Conservation (phyloP, 2,113 vertebrate genomes). For the Romanogobio albipinnatus region DNA sequence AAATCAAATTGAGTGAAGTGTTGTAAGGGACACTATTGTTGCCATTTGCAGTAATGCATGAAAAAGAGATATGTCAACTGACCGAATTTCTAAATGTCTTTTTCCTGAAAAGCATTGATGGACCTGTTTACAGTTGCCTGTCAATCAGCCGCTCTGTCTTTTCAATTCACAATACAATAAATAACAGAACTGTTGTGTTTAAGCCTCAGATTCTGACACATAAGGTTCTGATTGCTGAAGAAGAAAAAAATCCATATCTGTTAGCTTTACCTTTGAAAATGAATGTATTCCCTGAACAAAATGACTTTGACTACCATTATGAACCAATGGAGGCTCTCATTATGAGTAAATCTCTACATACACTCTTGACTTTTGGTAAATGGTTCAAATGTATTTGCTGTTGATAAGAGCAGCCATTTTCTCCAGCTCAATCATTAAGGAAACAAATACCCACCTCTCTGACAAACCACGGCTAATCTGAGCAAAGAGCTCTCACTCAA, state of each 20-base stretch:
- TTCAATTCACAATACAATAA: neutral
- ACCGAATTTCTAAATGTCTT: neutral
- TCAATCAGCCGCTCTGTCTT: neutral
- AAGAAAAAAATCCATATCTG: neutral
- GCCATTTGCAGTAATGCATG: neutral
- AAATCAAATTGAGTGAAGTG: constrained; percentile 27
- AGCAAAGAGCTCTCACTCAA: constrained; percentile 6
- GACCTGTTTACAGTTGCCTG: constrained; percentile 15
- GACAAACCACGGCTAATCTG: constrained; percentile 26
- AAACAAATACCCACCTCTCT: constrained; percentile 44
- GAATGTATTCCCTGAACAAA: neutral
- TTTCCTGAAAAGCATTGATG: constrained; percentile 1
- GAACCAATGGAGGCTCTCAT: neutral
- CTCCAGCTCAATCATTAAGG: constrained; percentile 27
- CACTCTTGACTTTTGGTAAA: constrained; percentile 13
- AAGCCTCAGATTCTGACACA: neutral
- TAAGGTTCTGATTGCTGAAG: constrained; percentile 10
- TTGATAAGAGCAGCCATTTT: constrained; percentile 36
- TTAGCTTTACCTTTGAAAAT: constrained; percentile 18
- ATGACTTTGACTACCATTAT: neutral
- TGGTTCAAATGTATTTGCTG: constrained; percentile 20
- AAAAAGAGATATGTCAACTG: neutral
- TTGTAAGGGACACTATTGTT: neutral
- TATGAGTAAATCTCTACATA: neutral
- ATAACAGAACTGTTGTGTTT: neutral